Evolutionary conservation across 2,797 vertebrate species (phyloP), one percentile per base, ranked within the genome.

Genomic region (Gymnoscopelus braueri): DNA sequence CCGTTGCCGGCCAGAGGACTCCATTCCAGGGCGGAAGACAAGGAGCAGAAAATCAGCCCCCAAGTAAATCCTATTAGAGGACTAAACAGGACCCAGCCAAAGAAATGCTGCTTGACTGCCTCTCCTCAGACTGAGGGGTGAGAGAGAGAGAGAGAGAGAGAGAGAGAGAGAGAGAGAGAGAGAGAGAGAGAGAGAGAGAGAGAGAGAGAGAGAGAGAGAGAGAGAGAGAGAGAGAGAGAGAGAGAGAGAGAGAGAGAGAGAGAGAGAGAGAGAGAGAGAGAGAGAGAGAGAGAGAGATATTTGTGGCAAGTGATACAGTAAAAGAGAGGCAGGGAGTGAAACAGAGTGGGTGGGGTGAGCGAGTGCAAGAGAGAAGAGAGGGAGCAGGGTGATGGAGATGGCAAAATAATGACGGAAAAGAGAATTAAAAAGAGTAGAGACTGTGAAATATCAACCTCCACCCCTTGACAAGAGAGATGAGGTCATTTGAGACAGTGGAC

Each of bases 31-130:
- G 80, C 24, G 64, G 69, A 82, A 81, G 83, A 86, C 82, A 72
- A 83, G 83, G 74, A 84, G 84, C 71, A 74, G 71, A 84, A 82
- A 89, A 87, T 86, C 81, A 84, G 74, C 77, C 84, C 58, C 72
- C 48, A 57, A 82, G 81, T 83, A 90, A 91, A 91, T 92, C 87
- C 88, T 83, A 80, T 87, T 87, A 88, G 78, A 75, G 74, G 81
- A 44, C 83, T 89, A 88, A 91, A 88, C 82, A 82, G 76, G 74
- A 91, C 79, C 82, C 76, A 74, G 84, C 75, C 78, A 83, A 83
- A 81, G 77, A 80, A 82, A 75, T 64, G 69, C 64, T 52, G 63
- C 55, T 51, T 23, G n/a, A 70, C 82, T 82, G 71, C 83, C 72
- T 76, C 51, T 44, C 50, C 19, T 11, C 15, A 47, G 7, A 29